Conservation (phyloP, 2,797 vertebrate species). For the Petrocephalus schoutedeni region DNA sequence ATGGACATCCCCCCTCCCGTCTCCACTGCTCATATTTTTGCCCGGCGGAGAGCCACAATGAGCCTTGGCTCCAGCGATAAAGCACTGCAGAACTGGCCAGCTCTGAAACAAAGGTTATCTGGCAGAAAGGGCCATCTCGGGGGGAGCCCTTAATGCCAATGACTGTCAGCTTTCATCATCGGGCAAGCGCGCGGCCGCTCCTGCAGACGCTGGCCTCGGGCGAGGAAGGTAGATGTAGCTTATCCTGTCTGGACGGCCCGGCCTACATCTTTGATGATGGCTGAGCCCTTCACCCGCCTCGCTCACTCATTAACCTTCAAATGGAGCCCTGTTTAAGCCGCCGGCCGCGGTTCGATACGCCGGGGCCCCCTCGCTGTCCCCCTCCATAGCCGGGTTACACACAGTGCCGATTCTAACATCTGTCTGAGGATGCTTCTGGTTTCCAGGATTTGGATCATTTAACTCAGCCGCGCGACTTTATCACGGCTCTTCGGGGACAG, state of each 20-base stretch:
- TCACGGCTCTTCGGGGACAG: constrained; percentile 10
- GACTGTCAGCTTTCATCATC: constrained; percentile 31
- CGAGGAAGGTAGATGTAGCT: constrained; percentile 28
- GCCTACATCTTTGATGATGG: constrained; percentile 26
- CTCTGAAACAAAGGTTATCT: constrained; percentile 30
- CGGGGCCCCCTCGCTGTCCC: neutral
- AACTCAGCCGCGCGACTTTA: constrained; percentile 8
- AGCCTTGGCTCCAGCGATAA: constrained; percentile 16
- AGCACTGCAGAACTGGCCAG: constrained; percentile 16
- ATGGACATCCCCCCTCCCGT: neutral
- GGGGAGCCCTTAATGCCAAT: constrained; percentile 23
- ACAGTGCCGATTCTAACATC: neutral
- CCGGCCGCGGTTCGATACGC: constrained; percentile 4
- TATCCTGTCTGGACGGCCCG: constrained; percentile 29
- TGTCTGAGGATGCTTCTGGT: constrained; percentile 5
- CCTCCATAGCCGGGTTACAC: constrained; percentile 16
- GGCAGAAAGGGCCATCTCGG: constrained; percentile 6
- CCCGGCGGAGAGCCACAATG: neutral
- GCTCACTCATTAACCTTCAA: constrained; percentile 32
- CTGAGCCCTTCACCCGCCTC: constrained; percentile 21
- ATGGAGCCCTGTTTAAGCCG: constrained; percentile 20
- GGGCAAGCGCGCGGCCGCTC: constrained; percentile 11
- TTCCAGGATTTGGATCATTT: constrained; percentile 24
- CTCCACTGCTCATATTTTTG: neutral
- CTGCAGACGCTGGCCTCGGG: constrained; percentile 26